A percentile compares a stretch with the other conserved stretches of the same genome.
These are phyloP conservation scores for Centroberyx gerrardi DNA, from an alignment of 2,797 vertebrate genomes.

Conservation along the genomic window DNA sequence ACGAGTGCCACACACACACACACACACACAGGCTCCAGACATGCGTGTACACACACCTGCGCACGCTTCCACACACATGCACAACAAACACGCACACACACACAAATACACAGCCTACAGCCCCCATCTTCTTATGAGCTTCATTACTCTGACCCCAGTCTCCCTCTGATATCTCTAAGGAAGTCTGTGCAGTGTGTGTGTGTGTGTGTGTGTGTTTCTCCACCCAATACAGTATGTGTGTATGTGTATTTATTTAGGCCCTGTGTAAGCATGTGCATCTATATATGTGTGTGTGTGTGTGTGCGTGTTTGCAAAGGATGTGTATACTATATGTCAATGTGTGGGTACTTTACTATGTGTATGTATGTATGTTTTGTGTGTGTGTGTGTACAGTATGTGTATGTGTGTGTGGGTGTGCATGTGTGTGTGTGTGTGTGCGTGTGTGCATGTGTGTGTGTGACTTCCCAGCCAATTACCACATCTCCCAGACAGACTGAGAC, in stretches of 20 bases:
- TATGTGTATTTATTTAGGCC: constrained; percentile 66
- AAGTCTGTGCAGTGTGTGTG: constrained; percentile 58
- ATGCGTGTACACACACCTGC: constrained; percentile 30
- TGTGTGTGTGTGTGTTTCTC: constrained; percentile 27
- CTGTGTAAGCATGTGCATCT: constrained; percentile 60
- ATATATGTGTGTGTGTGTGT: constrained; percentile 45
- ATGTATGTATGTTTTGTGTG: constrained; percentile 31
- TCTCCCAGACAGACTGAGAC: constrained; percentile 88
- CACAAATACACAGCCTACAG: constrained; percentile 64
- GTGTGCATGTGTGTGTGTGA: constrained; percentile 60
- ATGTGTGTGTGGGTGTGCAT: constrained; percentile 57
- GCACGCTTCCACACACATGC: constrained; percentile 32
- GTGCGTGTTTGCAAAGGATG: constrained; percentile 14
- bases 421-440: constrained; percentile 22
- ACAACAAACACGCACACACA: constrained; percentile 2
- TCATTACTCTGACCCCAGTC: constrained; percentile 82
- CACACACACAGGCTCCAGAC: constrained; percentile 24
- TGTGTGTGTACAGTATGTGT: constrained; percentile 29
- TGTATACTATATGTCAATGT: constrained; percentile 52
- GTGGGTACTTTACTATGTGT: constrained; percentile 62
- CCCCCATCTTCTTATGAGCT: constrained; percentile 72
- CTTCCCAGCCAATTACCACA: constrained; percentile 90
- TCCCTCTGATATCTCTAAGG: constrained; percentile 76
- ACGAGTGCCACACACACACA: constrained; percentile 38
- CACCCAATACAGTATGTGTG: constrained; percentile 50